Evolutionary conservation across 2,113 vertebrate genomes (phyloP), one percentile per base, ranked within the genome.

Genomic region (Emydura subglobosa): DNA sequence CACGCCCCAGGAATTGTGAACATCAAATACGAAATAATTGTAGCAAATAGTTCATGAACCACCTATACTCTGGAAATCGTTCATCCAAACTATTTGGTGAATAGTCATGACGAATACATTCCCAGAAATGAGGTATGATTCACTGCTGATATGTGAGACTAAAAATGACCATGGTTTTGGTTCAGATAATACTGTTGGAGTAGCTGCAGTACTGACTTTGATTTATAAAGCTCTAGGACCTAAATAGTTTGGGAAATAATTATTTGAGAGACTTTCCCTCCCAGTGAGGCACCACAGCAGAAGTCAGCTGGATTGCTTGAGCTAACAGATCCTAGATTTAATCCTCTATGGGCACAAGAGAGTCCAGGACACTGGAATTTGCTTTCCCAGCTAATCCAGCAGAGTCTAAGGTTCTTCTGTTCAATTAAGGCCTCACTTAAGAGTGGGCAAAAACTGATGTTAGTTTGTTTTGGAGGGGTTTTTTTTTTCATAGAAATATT

Each of bases 111-210:
- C 49, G 87, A 93, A 93, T 65, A 89, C 88, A 87, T 88, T 82
- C 72, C 85, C 84, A 94, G 79, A 91, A 91, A 76, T 89, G 82
- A 87, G 79, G 82, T 90, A 94, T 90, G 82, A 95, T 93, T 96
- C 88, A 94, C 85, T 90, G 96, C 39, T 95, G 94, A 97, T 78
- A 85, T 17, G 78, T 86, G 88, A 96, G 91, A 92, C 88, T 95
- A 94, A 88, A 96, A 93, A 87, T 44, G 92, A 90, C 10, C 68
- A 74, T n/a, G 10, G 39, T 42, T 85, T 83, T 65, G 82, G 55
- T 82, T 89, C 94, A 95, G 82, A 92, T 91, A 94, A 94, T 94
- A 95, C 93, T 96, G 93, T 91, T 94, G 94, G 93, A 90, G 72
- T 53, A 0, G 0, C 55, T 83, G 61, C 90, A 93, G 86, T 80